These are phyloP conservation scores for Melolontha melolontha DNA, from an alignment of 2,888 invertebrate genomes.

Conservation along the genomic window DNA sequence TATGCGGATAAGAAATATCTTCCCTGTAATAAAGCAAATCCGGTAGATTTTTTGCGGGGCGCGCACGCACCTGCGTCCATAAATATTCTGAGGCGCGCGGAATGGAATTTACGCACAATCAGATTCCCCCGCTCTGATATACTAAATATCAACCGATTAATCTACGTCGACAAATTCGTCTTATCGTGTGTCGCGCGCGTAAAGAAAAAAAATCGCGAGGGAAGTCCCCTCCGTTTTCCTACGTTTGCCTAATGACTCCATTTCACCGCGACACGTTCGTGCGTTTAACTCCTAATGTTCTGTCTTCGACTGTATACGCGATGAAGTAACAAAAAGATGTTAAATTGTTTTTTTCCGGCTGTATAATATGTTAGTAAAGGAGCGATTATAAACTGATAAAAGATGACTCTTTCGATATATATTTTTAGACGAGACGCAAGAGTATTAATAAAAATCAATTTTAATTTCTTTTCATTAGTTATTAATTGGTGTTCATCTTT, in stretches of 20 bases:
- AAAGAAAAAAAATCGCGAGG: slow-evolving; percentile 3
- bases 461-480: too few species aligned
- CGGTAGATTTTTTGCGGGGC: slow-evolving; percentile 26
- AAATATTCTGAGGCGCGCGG: slow-evolving; percentile 9
- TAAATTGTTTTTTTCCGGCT: too few species aligned
- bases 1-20: slow-evolving; percentile 30
- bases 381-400: too few species aligned
- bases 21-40: slow-evolving; percentile 35
- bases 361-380: too few species aligned
- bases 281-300: slow-evolving; percentile 1
- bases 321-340: too few species aligned
- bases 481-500: too few species aligned
- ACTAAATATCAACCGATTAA: slow-evolving; percentile 37
- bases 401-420: too few species aligned
- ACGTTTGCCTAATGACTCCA: slow-evolving; percentile 17
- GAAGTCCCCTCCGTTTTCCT: too few species aligned
- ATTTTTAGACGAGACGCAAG: too few species aligned
- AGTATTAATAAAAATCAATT: too few species aligned
- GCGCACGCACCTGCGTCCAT: slow-evolving; percentile 29
- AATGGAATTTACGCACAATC: slow-evolving; percentile 37
- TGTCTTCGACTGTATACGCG: too few species aligned
- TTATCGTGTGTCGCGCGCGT: slow-evolving; percentile 19
- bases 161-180: slow-evolving; percentile 36
- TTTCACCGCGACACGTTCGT: slow-evolving; percentile 13
- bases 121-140: slow-evolving; percentile 20